A percentile compares a stretch with the other conserved stretches of the same genome.
Conservation (phyloP, 2,113 vertebrate species). For the Triplophysa rosa region DNA sequence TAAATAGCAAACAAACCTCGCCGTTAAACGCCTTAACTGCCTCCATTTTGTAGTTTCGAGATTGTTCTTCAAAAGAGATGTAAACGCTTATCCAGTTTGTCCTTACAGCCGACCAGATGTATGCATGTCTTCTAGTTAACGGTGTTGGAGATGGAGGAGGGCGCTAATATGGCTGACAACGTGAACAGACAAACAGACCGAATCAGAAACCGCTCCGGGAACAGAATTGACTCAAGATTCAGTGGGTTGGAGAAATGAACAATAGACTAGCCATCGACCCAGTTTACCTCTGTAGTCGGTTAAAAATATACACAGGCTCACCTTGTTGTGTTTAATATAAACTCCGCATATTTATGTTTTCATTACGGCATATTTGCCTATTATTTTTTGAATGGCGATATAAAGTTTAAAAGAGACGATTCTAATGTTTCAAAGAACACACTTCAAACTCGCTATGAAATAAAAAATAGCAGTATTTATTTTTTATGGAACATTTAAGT, state of each 20-base stretch:
- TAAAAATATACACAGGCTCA: neutral
- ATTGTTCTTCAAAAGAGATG: conserved; percentile 17
- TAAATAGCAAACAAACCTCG: conserved; percentile 73
- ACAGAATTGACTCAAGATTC: conserved; percentile 13
- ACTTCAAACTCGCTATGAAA: no score
- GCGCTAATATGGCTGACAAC: conserved; percentile 54
- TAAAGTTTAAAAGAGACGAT: neutral
- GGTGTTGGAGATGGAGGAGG: conserved; percentile 49
- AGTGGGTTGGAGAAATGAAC: neutral
- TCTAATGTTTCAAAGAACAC: neutral
- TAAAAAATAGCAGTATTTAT: no score
- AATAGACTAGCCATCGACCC: neutral
- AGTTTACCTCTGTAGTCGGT: neutral
- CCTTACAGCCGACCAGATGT: conserved; percentile 61
- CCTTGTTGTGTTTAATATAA: neutral
- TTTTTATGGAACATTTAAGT: no score
- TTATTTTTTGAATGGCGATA: neutral
- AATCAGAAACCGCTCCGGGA: neutral
- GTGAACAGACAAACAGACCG: conserved; percentile 4
- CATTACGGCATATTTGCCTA: neutral
- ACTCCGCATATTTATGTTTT: neutral
- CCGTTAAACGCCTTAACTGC: conserved; percentile 82
- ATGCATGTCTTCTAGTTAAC: conserved; percentile 22
- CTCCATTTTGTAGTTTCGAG: conserved; percentile 71
- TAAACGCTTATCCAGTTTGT: conserved; percentile 24